Conservation (phyloP, 2,888 invertebrate species). For the Argyra leucocephala region DNA sequence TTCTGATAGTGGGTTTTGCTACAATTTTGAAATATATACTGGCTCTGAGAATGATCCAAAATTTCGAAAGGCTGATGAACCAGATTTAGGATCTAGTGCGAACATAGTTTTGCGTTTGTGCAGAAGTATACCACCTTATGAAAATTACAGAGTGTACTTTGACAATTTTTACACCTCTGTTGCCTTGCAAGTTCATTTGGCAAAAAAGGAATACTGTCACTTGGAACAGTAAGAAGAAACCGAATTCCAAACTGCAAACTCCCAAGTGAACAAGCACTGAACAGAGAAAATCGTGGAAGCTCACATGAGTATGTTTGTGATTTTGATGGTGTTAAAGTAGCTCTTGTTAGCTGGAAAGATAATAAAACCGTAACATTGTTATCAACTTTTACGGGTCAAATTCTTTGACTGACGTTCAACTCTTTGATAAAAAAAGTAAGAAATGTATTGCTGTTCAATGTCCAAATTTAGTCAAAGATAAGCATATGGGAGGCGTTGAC, state of each 20-base stretch:
- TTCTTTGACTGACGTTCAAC: no score
- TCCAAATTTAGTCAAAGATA: no score
- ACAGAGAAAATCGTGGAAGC: background rate
- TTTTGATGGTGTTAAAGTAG: no score
- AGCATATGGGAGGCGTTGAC: no score
- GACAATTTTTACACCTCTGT: constrained; percentile 12
- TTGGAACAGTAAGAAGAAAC: background rate
- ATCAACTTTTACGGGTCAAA: no score
- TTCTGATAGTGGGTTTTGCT: constrained; percentile 19
- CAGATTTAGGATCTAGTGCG: constrained; percentile 20
- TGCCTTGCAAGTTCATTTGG: background rate
- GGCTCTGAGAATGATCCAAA: constrained; percentile 17
- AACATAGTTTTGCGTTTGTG: constrained; percentile 19
- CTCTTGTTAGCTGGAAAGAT: no score
- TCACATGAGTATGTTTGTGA: no score
- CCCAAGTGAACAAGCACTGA: background rate
- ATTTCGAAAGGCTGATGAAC: constrained; percentile 16
- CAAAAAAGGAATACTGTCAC: background rate
- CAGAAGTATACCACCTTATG: constrained; percentile 14
- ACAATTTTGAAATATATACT: constrained; percentile 22
- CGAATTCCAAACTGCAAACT: constrained; percentile 8
- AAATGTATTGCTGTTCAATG: no score
- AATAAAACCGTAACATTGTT: no score
- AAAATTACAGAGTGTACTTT: background rate
- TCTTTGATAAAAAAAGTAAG: no score